Conservation (phyloP, 2,113 vertebrate genomes). For the Glareola pratincola region DNA sequence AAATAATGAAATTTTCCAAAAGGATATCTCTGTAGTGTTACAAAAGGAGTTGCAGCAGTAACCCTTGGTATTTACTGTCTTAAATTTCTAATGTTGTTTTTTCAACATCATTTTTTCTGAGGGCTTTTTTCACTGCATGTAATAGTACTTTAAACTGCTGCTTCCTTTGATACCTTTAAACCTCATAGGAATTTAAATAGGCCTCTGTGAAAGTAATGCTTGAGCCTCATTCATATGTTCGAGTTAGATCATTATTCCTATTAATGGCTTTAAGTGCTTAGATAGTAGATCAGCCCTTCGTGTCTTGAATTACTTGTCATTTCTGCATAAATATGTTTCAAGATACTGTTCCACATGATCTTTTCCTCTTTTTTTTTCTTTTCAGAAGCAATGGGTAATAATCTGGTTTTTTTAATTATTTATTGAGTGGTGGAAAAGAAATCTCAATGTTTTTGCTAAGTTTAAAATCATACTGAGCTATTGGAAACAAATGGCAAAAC, state of each 20-base stretch:
- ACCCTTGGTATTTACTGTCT: conserved; percentile 48
- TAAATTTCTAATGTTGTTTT: conserved; percentile 61
- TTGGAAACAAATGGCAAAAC: background rate
- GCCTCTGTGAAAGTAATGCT: conserved; percentile 52
- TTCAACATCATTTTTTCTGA: conserved; percentile 33
- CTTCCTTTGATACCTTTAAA: conserved; percentile 61
- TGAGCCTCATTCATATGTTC: conserved; percentile 70
- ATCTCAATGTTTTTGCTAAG: background rate
- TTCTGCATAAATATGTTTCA: conserved; percentile 70
- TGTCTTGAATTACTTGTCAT: conserved; percentile 69
- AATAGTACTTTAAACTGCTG: conserved; percentile 53
- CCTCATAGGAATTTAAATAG: conserved; percentile 73
- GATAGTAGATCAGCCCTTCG: conserved; percentile 61
- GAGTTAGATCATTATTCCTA: conserved; percentile 70
- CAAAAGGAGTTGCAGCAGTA: background rate
- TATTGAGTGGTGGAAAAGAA: conserved; percentile 35
- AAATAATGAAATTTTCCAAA: background rate
- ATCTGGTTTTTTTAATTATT: conserved; percentile 34
- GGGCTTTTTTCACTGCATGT: background rate
- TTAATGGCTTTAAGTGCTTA: conserved; percentile 76
- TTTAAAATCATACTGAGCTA: conserved; percentile 5
- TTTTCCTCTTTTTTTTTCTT: conserved; percentile 1
- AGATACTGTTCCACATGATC: conserved; percentile 14
- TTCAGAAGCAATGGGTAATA: conserved; percentile 36
- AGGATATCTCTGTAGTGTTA: background rate